Percentiles rank a stretch among this genome's conserved stretches.
These are phyloP conservation scores for Lethenteron camtschaticum DNA, from an alignment of 2,113 vertebrate species.

Conservation along the genomic window DNA sequence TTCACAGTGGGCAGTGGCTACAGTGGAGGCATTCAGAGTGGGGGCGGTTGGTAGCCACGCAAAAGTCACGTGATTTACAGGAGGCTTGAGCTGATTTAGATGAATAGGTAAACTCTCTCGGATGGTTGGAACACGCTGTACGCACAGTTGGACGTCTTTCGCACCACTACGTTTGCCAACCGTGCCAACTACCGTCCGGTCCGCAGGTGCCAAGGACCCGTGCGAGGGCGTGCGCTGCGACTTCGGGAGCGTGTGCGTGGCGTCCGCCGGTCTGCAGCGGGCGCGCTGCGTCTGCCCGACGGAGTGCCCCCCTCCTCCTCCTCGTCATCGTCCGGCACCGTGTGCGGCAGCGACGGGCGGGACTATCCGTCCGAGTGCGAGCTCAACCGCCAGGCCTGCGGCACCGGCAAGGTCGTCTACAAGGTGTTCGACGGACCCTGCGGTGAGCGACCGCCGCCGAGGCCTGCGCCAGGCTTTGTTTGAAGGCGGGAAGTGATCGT, in stretches of 20 bases:
- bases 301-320: constrained; percentile 20
- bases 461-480: too few relatives aligned
- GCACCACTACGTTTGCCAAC: too few relatives aligned
- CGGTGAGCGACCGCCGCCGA: constrained; percentile 27
- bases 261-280: constrained; percentile 38
- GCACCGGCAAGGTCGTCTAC: constrained; percentile 47
- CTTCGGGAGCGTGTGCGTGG: constrained; percentile 69
- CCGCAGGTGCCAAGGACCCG: constrained; percentile 55
- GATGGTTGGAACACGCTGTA: too few relatives aligned
- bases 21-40: too few relatives aligned
- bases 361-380: constrained; percentile 61
- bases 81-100: too few relatives aligned
- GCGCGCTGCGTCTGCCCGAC: constrained; percentile 62
- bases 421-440: constrained; percentile 52
- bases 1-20: too few relatives aligned
- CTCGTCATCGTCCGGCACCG: constrained; percentile 9
- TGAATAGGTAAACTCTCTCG: too few relatives aligned
- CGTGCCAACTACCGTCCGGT: background rate
- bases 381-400: constrained; percentile 53
- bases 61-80: too few relatives aligned
- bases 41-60: too few relatives aligned
- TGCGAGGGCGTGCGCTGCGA: constrained; percentile 57
- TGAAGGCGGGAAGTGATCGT: too few relatives aligned
- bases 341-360: constrained; percentile 65
- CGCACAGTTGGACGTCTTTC: too few relatives aligned